Evolutionary conservation across 2,797 vertebrate species (phyloP).

Genomic region (Kryptopterus vitreolus): DNA sequence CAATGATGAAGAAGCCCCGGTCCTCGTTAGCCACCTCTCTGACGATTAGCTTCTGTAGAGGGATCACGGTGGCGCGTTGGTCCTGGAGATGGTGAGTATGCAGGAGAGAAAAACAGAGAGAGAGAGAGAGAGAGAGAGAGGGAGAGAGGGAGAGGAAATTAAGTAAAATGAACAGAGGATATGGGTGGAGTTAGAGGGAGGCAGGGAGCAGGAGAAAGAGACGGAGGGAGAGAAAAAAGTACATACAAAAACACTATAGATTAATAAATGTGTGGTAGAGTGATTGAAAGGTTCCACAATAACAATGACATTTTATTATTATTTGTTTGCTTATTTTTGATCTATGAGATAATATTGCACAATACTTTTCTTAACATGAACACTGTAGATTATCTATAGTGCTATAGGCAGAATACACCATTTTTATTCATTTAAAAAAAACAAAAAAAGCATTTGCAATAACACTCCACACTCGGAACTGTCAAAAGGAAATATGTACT

Average conservation of each 20-base stretch:
- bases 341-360: neutral
- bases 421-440: no score
- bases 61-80: conserved; percentile 93
- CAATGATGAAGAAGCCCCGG: conserved; percentile 94
- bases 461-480: neutral
- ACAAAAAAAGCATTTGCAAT: neutral
- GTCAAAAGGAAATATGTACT: neutral
- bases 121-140: conserved; percentile 22
- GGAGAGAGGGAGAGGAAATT: conserved; percentile 17
- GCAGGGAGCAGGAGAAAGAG: conserved; percentile 1
- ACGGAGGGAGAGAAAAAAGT: neutral
- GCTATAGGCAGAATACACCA: neutral
- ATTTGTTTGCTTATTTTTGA: no score
- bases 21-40: conserved; percentile 96
- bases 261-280: neutral
- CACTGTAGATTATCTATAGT: neutral
- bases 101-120: conserved; percentile 16
- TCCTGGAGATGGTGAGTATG: conserved; percentile 72
- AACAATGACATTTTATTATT: neutral
- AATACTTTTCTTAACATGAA: neutral
- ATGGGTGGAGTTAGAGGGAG: conserved; percentile 27
- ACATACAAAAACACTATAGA: neutral
- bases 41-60: conserved; percentile 94
- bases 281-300: neutral
- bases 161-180: conserved; percentile 32